Evolutionary conservation across 2,797 vertebrate species (phyloP).

Genomic region (Characodon lateralis): DNA sequence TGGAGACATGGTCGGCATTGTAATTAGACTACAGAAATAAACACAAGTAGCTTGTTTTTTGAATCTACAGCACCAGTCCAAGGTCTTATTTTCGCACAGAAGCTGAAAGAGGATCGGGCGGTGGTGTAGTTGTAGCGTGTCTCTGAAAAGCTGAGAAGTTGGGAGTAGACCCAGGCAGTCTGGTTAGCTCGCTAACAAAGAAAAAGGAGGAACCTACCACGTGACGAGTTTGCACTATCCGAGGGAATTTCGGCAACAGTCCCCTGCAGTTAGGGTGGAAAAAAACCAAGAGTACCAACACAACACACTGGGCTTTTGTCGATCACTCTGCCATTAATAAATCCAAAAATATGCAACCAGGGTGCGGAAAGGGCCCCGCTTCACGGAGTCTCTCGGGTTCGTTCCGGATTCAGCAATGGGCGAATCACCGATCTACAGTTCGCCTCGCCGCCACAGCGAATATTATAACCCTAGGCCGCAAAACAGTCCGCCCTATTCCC

Average conservation of each 20-base stretch:
- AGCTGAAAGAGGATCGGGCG: not conserved
- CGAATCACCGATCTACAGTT: conserved; percentile 79
- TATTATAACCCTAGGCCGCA: conserved; percentile 62
- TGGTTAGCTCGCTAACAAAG: conserved; percentile 88
- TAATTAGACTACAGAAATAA: conserved; percentile 63
- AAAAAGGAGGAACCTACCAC: conserved; percentile 95
- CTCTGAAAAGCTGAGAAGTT: conserved; percentile 60
- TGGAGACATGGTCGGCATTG: conserved; percentile 58
- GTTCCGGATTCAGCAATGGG: conserved; percentile 83
- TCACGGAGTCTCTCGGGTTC: conserved; percentile 62
- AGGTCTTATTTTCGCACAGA: not conserved
- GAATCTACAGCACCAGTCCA: not conserved
- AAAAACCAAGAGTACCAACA: conserved; percentile 58
- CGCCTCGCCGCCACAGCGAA: conserved; percentile 71
- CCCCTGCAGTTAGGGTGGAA: conserved; percentile 86
- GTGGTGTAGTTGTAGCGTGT: conserved; percentile 28
- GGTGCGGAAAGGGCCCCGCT: conserved; percentile 50
- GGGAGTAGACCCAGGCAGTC: conserved; percentile 63
- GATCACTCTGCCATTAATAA: conserved; percentile 66
- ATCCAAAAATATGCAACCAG: conserved; percentile 44
- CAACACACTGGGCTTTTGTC: conserved; percentile 38
- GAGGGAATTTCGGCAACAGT: conserved; percentile 91
- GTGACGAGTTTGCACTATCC: conserved; percentile 93
- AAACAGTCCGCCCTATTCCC: conserved; percentile 53
- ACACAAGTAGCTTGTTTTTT: conserved; percentile 32